These are phyloP conservation scores for Turritopsis rubra DNA, from an alignment of 30 jellyfish, hydroid and myxozoan species.

Conservation along the genomic window DNA sequence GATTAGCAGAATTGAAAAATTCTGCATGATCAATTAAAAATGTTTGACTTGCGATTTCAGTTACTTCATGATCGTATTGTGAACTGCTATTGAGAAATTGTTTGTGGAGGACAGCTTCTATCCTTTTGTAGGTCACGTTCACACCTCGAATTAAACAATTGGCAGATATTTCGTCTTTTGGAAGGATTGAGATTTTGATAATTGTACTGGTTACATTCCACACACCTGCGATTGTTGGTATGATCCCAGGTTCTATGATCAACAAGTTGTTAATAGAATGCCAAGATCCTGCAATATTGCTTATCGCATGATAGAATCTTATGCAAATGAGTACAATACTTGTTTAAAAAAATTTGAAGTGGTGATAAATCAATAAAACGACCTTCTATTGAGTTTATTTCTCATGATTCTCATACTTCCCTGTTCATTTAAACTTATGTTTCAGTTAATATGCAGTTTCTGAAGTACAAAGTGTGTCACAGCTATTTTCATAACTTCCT, in stretches of 20 bases:
- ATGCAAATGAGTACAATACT: too few relatives aligned
- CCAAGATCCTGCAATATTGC: background rate
- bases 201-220: background rate
- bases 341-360: too few relatives aligned
- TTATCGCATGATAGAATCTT: background rate
- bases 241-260: background rate
- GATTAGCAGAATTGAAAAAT: background rate
- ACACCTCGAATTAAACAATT: background rate
- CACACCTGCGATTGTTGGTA: background rate
- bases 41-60: background rate
- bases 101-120: background rate
- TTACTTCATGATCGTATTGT: background rate
- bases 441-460: too few relatives aligned
- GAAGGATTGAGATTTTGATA: background rate
- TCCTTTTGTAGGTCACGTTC: background rate
- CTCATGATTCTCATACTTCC: too few relatives aligned
- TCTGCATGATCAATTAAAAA: background rate
- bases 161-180: background rate
- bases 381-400: too few relatives aligned
- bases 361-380: too few relatives aligned
- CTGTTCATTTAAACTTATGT: too few relatives aligned
- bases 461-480: too few relatives aligned
- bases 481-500: too few relatives aligned
- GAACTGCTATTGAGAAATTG: background rate
- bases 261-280: background rate